Percentiles rank a stretch among this genome's conserved stretches.
phyloP scores from a whole-genome alignment of 2,113 vertebrate genomes.

The Eidolon helvum region DNA sequence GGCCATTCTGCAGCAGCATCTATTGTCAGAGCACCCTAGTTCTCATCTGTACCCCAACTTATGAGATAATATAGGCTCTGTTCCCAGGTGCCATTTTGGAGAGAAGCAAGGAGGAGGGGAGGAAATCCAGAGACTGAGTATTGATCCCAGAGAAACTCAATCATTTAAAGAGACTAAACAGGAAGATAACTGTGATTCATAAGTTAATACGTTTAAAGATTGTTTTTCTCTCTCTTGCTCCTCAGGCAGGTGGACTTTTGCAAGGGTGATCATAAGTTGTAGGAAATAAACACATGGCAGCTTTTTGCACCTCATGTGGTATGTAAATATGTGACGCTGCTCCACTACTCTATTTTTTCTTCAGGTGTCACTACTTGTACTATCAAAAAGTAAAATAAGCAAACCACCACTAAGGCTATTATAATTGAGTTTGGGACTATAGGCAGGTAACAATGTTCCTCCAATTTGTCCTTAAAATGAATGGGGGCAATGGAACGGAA shows the following conservation, averaged over 20 bases:
- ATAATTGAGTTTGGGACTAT: background rate
- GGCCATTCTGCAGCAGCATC: background rate
- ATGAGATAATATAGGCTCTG: background rate
- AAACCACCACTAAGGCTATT: background rate
- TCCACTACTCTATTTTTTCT: background rate
- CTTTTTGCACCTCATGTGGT: background rate
- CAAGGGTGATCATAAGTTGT: background rate
- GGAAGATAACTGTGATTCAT: background rate
- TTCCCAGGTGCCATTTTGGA: background rate
- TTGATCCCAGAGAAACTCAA: background rate
- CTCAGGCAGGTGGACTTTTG: background rate
- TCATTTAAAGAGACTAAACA: background rate
- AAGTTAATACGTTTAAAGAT: background rate
- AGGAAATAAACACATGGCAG: background rate
- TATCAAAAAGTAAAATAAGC: background rate
- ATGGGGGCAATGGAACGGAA: background rate
- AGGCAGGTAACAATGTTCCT: background rate
- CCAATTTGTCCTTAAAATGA: background rate
- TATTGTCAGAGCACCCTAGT: background rate
- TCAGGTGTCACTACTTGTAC: background rate
- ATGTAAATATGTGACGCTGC: background rate
- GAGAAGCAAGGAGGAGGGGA: background rate
- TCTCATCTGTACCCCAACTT: background rate
- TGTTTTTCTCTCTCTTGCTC: background rate
- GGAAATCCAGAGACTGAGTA: background rate